These are phyloP conservation scores for Vulpes lagopus DNA, from an alignment of 2,113 vertebrate genomes.

Conservation along the genomic window DNA sequence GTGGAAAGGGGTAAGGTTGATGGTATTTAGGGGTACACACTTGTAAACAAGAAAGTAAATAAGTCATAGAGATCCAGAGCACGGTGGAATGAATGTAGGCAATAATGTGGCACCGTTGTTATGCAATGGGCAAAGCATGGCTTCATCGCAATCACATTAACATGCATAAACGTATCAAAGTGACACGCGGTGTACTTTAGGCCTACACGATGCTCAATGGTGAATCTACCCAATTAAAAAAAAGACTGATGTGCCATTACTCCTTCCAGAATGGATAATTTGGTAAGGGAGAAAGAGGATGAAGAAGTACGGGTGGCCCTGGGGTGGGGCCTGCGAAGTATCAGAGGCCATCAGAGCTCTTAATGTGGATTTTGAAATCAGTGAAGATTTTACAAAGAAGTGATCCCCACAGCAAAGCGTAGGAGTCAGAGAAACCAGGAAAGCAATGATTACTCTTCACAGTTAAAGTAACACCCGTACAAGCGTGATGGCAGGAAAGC, in stretches of 20 bases:
- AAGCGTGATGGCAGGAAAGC: not conserved
- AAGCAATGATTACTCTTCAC: not conserved
- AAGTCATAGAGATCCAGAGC: not conserved
- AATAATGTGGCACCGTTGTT: not conserved
- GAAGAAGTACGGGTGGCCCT: not conserved
- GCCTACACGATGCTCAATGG: not conserved
- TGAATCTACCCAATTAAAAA: not conserved
- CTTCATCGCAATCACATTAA: not conserved
- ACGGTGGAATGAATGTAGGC: not conserved
- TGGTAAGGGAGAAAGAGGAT: not conserved
- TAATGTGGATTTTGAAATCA: constrained; percentile 6
- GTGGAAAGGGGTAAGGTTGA: not conserved
- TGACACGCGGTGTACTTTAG: not conserved
- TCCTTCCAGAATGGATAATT: not conserved
- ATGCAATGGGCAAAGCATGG: not conserved
- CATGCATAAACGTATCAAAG: not conserved
- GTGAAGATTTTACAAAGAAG: not conserved
- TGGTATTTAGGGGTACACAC: not conserved
- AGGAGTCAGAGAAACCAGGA: not conserved
- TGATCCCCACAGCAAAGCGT: not conserved
- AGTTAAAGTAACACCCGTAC: not conserved
- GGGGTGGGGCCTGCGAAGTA: not conserved
- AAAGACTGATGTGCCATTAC: not conserved
- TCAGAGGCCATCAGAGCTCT: fast-evolving
- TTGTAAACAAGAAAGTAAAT: not conserved